Evolutionary conservation across 2,888 invertebrate species (phyloP), one percentile per base, ranked within the genome.

Genomic region (Lysandra coridon): DNA sequence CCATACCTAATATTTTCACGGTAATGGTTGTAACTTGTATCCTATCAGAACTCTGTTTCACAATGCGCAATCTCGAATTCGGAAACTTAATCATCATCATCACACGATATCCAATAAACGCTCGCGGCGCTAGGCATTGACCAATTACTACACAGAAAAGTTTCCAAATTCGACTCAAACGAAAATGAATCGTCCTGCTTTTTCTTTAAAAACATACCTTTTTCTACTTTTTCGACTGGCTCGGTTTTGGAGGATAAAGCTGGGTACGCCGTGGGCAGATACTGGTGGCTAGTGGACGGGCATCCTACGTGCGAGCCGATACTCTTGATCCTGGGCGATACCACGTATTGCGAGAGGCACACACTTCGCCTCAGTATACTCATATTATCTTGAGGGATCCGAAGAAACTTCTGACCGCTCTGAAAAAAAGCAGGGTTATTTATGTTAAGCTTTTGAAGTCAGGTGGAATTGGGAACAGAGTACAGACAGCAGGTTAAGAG

Each of bases 261-360:
- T 23, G 75, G n/a, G 14, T 76, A 76, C 4, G 76, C 30, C 23
- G 33, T 57, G 5, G 76, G 76, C 33, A 76, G 49, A 17, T 76
- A 76, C 12, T 75, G 10, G 14, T 53, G 53, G 57, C 57, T 76
- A 33, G 76, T 14, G 30, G 76, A 53, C 14, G 49, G 33, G 17
- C 49, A 53, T 53, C 49, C 76, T 53, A 76, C 17, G 76, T 76
- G 33, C 6, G 53, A 53, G 1, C 76, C 76, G 53, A 6, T 53
- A 3, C 33, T 76, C 33, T 53, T 76, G 14, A 60, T 62, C 40
- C 60, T 78, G 12, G 10, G 7, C 1, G 64, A 17, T 10, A 64
- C 40, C 17, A 78, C n/a, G 78, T 64, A 64, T 23, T 64, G 78
- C 60, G 78, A 78, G 37, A 64, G 62, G 53, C 78, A 40, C 17